These are phyloP conservation scores for Amazona finschi DNA, from an alignment of 2,797 vertebrate species.

Conservation along the genomic window DNA sequence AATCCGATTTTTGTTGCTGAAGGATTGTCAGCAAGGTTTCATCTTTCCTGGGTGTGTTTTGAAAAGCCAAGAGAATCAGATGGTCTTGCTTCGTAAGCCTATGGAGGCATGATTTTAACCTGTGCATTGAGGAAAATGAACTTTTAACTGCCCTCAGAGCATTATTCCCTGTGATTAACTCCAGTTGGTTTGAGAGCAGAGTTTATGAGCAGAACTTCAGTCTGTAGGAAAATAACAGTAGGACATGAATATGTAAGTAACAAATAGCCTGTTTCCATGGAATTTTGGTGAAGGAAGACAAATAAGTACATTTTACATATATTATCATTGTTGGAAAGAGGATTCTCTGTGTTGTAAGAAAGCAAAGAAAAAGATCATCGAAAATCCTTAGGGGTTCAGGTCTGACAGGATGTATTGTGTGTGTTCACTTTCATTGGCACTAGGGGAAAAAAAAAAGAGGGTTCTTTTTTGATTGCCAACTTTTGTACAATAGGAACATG, in stretches of 20 bases:
- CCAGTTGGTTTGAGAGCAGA: not conserved
- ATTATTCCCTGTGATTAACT: not conserved
- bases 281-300: constrained; percentile 12
- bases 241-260: constrained; percentile 49
- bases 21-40: constrained; percentile 50
- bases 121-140: not conserved
- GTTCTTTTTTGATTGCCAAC: not conserved
- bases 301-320: constrained; percentile 4
- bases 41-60: constrained; percentile 28
- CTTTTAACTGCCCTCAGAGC: not conserved
- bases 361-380: not conserved
- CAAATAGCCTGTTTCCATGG: constrained; percentile 4
- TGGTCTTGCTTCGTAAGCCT: not conserved
- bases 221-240: constrained; percentile 47
- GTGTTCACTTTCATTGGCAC: not conserved
- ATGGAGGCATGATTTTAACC: not conserved
- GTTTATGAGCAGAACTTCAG: constrained; percentile 17
- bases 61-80: constrained; percentile 45
- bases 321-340: not conserved
- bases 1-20: constrained; percentile 54
- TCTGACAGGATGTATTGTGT: not conserved
- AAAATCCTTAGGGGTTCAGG: not conserved
- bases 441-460: not conserved
- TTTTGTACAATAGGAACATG: not conserved
- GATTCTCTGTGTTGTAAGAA: not conserved